phyloP scores from a whole-genome alignment of 2,888 invertebrate species.

The Chrysolina americana region DNA sequence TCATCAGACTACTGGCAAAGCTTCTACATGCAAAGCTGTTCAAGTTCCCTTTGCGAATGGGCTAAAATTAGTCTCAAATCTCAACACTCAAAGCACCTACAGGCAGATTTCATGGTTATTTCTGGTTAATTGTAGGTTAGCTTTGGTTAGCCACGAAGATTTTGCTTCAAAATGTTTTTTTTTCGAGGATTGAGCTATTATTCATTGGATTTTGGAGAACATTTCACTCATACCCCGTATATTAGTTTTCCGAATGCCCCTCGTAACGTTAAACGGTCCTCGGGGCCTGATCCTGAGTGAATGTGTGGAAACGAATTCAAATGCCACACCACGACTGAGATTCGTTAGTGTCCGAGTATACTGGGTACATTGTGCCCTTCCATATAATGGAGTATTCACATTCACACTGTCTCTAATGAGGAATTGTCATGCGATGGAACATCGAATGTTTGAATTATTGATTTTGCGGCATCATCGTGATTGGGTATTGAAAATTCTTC shows the following conservation, averaged over 20 bases:
- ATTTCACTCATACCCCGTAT: too few species aligned
- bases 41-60: too few species aligned
- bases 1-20: too few species aligned
- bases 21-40: too few species aligned
- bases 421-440: conserved; percentile 58
- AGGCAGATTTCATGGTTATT: too few species aligned
- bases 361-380: conserved; percentile 55
- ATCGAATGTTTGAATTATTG: conserved; percentile 49
- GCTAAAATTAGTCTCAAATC: too few species aligned
- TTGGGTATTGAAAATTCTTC: conserved; percentile 20
- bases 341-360: conserved; percentile 52
- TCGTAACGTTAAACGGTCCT: conserved; percentile 4
- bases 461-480: conserved; percentile 30
- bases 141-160: too few species aligned
- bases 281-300: background rate
- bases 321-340: conserved; percentile 35
- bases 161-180: too few species aligned
- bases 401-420: conserved; percentile 58
- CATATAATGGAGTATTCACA: conserved; percentile 59
- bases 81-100: too few species aligned
- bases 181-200: too few species aligned
- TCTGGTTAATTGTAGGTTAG: too few species aligned
- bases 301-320: conserved; percentile 8
- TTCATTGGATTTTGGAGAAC: too few species aligned
- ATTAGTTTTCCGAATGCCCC: background rate